phyloP scores from a whole-genome alignment of 2,888 invertebrate species.

The Folsomia manolachei region DNA sequence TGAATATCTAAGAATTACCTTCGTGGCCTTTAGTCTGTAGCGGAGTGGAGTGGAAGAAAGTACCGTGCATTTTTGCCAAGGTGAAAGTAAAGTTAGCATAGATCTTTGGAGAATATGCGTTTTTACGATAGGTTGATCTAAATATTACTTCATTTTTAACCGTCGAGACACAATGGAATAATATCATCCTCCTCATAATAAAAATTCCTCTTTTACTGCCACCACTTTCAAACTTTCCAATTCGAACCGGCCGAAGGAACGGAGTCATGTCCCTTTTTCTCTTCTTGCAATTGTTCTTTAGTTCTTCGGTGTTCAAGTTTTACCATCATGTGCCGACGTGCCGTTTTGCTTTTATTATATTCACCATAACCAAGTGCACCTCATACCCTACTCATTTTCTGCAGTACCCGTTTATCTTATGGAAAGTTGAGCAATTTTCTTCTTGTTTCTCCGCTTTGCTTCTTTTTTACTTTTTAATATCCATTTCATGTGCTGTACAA shows the following conservation, averaged over 20 bases:
- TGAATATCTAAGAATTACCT: constrained; percentile 3
- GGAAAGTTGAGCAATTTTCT: background rate
- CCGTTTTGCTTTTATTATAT: background rate
- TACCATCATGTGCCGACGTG: background rate
- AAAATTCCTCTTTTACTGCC: constrained; percentile 16
- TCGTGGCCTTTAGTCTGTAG: background rate
- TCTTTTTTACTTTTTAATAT: too few species aligned
- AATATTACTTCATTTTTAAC: constrained; percentile 20
- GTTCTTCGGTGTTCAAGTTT: background rate
- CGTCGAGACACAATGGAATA: constrained; percentile 17
- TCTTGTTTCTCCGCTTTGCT: too few species aligned
- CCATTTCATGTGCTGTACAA: too few species aligned
- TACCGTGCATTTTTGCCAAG: background rate
- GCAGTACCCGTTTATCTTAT: background rate
- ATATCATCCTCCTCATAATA: constrained; percentile 4
- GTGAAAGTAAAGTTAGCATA: constrained; percentile 7
- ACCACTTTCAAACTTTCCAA: background rate
- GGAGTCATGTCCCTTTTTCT: background rate
- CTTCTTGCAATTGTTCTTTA: background rate
- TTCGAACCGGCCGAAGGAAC: too few species aligned
- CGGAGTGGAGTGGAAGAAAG: background rate
- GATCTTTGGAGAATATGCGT: constrained; percentile 12
- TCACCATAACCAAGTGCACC: background rate
- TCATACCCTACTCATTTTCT: background rate
- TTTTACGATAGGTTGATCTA: constrained; percentile 16